phyloP scores from a whole-genome alignment of 2,113 vertebrate species.

The Cariama cristata region DNA sequence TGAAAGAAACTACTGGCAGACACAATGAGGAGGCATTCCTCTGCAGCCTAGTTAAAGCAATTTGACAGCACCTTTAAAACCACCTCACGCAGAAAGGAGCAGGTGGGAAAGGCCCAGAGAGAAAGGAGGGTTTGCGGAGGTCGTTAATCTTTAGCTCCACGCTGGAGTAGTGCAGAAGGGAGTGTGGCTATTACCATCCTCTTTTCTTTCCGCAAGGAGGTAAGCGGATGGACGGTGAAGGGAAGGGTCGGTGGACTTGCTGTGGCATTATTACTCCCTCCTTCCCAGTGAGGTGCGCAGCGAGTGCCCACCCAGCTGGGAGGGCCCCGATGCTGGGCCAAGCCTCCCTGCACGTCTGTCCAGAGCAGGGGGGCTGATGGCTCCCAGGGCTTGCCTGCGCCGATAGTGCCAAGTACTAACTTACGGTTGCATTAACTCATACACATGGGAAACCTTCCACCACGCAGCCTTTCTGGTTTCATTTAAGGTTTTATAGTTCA shows the following conservation, averaged over 20 bases:
- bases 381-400: neutral
- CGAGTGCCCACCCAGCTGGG: neutral
- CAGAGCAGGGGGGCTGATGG: neutral
- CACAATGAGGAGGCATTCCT: neutral
- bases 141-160: neutral
- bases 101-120: neutral
- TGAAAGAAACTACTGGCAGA: neutral
- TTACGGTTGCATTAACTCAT: neutral
- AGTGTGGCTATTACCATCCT: accelerated
- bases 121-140: neutral
- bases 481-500: conserved; percentile 8
- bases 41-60: neutral
- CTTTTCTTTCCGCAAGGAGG: neutral
- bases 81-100: neutral
- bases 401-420: neutral
- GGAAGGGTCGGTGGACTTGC: neutral
- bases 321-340: neutral
- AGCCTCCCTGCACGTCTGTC: neutral
- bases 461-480: neutral
- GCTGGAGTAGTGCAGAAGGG: neutral
- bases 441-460: neutral
- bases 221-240: neutral
- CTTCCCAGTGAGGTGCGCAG: neutral
- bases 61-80: neutral
- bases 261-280: neutral